Conservation (phyloP, 2,113 vertebrate genomes). For the Chaetura pelagica region DNA sequence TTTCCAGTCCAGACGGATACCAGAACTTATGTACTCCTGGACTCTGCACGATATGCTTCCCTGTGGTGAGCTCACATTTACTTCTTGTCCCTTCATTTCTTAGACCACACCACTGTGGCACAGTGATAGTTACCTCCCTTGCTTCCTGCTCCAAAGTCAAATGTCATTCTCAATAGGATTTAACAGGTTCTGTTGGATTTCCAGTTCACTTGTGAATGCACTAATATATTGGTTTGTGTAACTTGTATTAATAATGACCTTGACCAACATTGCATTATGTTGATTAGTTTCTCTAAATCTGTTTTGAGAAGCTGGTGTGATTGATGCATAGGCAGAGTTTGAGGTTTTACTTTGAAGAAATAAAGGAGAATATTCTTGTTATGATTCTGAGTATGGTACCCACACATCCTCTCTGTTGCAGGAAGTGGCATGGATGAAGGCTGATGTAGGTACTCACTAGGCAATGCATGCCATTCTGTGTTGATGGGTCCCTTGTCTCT, state of each 20-base stretch:
- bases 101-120: not conserved
- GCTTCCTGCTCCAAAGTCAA: not conserved
- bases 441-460: not conserved
- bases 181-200: not conserved
- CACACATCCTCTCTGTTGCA: not conserved
- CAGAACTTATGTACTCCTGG: not conserved
- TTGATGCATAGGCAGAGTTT: not conserved
- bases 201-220: not conserved
- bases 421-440: not conserved
- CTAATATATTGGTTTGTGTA: not conserved
- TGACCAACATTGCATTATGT: not conserved
- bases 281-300: not conserved
- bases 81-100: not conserved
- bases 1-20: not conserved
- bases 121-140: not conserved
- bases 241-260: not conserved
- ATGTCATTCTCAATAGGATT: not conserved
- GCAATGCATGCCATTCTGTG: not conserved
- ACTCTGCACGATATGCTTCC: not conserved
- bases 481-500: not conserved
- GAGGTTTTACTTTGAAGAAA: not conserved
- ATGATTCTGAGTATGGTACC: not conserved
- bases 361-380: not conserved
- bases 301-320: not conserved
- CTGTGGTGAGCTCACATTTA: not conserved